Percentiles rank a stretch among this genome's conserved stretches.
These are phyloP conservation scores for Eulemur coronatus DNA, from an alignment of 2,797 vertebrate genomes.

Conservation along the genomic window DNA sequence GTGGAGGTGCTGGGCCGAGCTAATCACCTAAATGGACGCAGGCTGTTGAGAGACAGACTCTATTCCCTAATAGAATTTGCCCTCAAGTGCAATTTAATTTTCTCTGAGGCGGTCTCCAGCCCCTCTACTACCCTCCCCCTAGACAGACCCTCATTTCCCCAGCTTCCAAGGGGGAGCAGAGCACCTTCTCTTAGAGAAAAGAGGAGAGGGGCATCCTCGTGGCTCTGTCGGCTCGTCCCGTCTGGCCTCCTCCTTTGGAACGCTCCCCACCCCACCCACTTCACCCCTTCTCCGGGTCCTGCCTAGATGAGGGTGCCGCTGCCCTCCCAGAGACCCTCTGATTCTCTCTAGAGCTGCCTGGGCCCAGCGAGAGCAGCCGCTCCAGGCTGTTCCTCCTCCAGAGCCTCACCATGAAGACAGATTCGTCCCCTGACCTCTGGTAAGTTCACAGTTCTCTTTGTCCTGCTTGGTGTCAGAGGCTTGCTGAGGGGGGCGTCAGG, in stretches of 20 bases:
- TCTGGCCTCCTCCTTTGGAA: neutral
- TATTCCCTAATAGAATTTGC: conserved; percentile 98
- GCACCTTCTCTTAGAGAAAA: conserved; percentile 51
- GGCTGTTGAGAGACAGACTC: conserved; percentile 92
- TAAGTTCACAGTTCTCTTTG: conserved; percentile 77
- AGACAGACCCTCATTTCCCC: conserved; percentile 75
- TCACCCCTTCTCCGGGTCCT: neutral
- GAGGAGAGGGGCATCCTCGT: conserved; percentile 50
- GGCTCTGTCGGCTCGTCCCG: neutral
- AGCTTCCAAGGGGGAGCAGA: conserved; percentile 70
- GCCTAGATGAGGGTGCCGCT: neutral
- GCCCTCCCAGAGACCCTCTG: neutral
- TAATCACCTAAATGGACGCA: conserved; percentile 96
- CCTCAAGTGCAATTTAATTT: conserved; percentile 99
- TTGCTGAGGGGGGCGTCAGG: neutral
- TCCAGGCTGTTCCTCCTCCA: neutral
- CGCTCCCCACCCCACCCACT: neutral
- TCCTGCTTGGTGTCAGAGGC: neutral
- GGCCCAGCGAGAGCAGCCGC: neutral
- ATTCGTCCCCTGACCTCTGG: conserved; percentile 70
- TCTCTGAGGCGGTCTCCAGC: conserved; percentile 86
- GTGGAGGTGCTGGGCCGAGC: conserved; percentile 82
- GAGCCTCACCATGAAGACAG: conserved; percentile 44
- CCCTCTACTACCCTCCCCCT: conserved; percentile 81
- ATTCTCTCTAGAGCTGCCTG: neutral